A percentile compares a stretch with the other conserved stretches of the same genome.
These are phyloP conservation scores for Seriola aureovittata DNA, from an alignment of 2,113 vertebrate genomes.

Conservation along the genomic window DNA sequence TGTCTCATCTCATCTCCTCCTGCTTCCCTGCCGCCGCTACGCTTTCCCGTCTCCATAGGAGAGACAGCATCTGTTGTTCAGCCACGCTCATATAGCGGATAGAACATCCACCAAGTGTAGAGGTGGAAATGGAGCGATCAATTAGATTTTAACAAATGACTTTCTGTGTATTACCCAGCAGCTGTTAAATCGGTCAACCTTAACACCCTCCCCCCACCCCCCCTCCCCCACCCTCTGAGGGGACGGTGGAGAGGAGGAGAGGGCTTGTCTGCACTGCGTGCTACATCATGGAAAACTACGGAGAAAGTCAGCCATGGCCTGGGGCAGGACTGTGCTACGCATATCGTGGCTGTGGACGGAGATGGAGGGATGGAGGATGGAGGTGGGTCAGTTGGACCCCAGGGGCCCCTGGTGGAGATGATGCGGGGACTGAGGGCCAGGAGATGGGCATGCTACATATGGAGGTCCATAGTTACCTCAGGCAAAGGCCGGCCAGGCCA, in stretches of 20 bases:
- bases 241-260: conserved; percentile 55
- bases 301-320: conserved; percentile 86
- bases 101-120: conserved; percentile 69
- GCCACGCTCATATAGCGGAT: conserved; percentile 49
- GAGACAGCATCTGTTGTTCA: conserved; percentile 78
- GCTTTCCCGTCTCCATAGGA: conserved; percentile 32
- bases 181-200: conserved; percentile 85
- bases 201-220: conserved; percentile 44
- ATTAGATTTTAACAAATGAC: conserved; percentile 87
- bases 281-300: conserved; percentile 79
- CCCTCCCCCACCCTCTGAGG: conserved; percentile 46
- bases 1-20: conserved; percentile 37
- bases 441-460: conserved; percentile 72
- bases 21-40: conserved; percentile 7
- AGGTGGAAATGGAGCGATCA: conserved; percentile 84
- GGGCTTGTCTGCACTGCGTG: conserved; percentile 70
- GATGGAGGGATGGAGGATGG: conserved; percentile 71
- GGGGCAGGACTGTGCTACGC: conserved; percentile 60
- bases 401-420: conserved; percentile 73
- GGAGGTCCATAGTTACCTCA: conserved; percentile 80
- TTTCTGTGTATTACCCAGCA: conserved; percentile 84
- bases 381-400: conserved; percentile 76
- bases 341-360: conserved; percentile 70
- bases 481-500: conserved; percentile 74
- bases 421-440: conserved; percentile 70